These are phyloP conservation scores for Asarcornis scutulata DNA, from an alignment of 2,113 vertebrate genomes.

Conservation along the genomic window DNA sequence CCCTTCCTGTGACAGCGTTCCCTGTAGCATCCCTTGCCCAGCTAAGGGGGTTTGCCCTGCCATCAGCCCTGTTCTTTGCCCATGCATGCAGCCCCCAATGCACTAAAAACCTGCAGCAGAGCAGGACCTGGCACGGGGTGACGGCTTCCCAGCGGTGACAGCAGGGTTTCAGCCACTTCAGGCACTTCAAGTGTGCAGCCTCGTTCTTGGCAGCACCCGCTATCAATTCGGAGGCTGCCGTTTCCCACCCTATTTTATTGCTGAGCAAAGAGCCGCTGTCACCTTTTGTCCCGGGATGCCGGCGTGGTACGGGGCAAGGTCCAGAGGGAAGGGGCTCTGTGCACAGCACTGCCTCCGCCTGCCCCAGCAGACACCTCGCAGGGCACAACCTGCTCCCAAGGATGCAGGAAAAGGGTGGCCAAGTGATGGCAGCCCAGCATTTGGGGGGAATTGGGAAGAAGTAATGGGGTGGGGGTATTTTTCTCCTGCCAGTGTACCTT, in stretches of 20 bases:
- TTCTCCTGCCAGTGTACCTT: not conserved
- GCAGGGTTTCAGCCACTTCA: not conserved
- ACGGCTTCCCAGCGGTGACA: rapidly evolving
- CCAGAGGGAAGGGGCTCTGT: not conserved
- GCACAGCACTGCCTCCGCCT: too few relatives aligned
- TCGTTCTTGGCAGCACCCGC: not conserved
- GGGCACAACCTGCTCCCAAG: rapidly evolving
- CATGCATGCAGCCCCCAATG: rapidly evolving
- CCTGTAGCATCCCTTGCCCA: not conserved
- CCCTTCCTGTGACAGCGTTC: rapidly evolving
- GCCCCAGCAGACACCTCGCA: not conserved
- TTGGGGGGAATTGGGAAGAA: too few relatives aligned
- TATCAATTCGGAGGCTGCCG: not conserved
- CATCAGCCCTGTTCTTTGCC: rapidly evolving
- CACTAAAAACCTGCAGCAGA: not conserved
- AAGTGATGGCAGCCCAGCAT: rapidly evolving
- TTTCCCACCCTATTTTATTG: not conserved
- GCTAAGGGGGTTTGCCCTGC: not conserved
- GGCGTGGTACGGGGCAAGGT: not conserved
- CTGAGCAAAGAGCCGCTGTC: not conserved
- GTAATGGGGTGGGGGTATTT: not conserved
- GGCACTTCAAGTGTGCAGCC: not conserved
- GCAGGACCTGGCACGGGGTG: not conserved
- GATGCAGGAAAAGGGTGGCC: not conserved
- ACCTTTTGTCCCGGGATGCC: not conserved